phyloP scores from a whole-genome alignment of 2,113 vertebrate species.

The Hippotragus niger region DNA sequence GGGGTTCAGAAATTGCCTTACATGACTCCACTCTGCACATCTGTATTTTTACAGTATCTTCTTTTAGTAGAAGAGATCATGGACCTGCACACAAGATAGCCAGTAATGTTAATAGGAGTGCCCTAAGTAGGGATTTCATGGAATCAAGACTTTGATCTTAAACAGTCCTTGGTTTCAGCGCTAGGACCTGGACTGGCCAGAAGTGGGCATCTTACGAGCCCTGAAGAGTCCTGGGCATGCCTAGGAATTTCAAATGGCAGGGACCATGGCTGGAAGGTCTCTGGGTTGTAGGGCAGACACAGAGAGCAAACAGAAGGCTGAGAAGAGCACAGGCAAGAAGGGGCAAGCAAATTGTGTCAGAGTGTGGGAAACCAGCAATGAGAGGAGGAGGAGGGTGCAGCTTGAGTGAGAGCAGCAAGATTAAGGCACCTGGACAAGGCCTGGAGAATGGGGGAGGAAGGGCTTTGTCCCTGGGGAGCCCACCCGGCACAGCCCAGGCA shows the following conservation, averaged over 20 bases:
- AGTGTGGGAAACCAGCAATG: not conserved
- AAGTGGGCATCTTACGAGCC: accelerated
- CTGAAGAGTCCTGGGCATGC: not conserved
- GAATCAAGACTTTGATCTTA: not conserved
- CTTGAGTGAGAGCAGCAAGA: not conserved
- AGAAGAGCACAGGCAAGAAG: not conserved
- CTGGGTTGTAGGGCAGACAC: not conserved
- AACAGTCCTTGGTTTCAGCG: not conserved
- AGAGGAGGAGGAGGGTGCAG: not conserved
- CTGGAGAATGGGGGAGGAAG: not conserved
- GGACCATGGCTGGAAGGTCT: not conserved
- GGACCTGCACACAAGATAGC: not conserved
- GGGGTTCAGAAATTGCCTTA: not conserved
- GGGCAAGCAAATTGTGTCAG: too few species aligned
- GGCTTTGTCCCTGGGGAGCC: not conserved
- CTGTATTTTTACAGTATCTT: not conserved
- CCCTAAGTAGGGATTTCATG: not conserved
- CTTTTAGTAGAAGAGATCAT: not conserved
- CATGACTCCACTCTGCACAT: not conserved
- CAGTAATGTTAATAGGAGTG: not conserved
- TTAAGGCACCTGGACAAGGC: not conserved
- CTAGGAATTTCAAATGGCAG: not conserved
- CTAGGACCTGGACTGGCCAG: not conserved
- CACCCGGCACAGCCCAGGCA: accelerated
- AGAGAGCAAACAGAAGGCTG: not conserved